Evolutionary conservation across 2,113 vertebrate species (phyloP), one percentile per base, ranked within the genome.

Genomic region (Trichomycterus rosablanca): DNA sequence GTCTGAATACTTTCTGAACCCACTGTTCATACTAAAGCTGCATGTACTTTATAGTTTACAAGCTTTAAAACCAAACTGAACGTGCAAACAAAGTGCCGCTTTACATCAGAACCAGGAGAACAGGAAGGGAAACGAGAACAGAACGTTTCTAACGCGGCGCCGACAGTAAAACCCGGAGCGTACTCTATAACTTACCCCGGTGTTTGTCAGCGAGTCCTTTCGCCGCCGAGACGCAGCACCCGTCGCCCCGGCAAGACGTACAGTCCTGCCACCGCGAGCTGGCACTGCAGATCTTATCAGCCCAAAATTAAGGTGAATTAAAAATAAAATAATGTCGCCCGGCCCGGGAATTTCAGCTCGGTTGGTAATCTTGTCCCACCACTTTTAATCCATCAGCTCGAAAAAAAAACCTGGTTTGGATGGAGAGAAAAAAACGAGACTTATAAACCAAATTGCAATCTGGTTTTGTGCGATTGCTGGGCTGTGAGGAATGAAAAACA

Each of bases 231-330:
- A 78, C 19, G 11, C 32, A 46, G 18, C 45, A 54, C 22, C n/a
- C n/a, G 9, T 35, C 59, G 44, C 24, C 16, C 14, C 60, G 63
- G 50, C 68, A 64, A 87, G 84, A 89, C 78, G 78, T 87, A 87
- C 79, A 78, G 73, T 78, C 73, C 78, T 84, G 83, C 80, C 82
- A 75, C 49, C 68, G 53, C 7, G 12, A 32, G 67, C 52, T 70
- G 85, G 82, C 84, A 84, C 75, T 66, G 63, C 70, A 61, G 83
- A 87, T 89, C 81, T 79, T 89, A 89, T 87, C 87, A 68, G 68
- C 71, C 76, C 80, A 83, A 84, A 87, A 87, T 89, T 86, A 89
- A 87, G 83, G 82, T 83, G 84, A 86, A 87, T 87, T 87, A 87
- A 81, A 86, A 73, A 66, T 72, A 72, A 73, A 73, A 75, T 75